Evolutionary conservation across 2,113 vertebrate species (phyloP).

Genomic region (Embiotoca jacksoni): DNA sequence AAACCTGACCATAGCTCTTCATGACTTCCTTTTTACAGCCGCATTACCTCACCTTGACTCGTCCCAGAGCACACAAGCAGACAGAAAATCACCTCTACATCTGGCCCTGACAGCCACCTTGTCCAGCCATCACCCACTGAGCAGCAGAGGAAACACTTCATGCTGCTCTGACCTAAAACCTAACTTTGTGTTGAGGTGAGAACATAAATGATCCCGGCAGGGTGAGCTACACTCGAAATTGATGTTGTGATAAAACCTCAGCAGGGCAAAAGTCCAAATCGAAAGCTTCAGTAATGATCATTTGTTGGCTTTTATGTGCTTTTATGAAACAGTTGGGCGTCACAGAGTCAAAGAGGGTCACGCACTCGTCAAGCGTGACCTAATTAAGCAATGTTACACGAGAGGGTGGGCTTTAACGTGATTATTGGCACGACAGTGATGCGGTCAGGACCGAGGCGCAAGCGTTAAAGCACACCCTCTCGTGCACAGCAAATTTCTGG

Average conservation of each 20-base stretch:
- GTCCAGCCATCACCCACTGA: background rate
- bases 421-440: too few species aligned
- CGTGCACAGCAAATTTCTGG: too few species aligned
- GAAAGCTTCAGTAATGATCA: too few species aligned
- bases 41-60: conserved; percentile 69
- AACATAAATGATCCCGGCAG: conserved; percentile 13
- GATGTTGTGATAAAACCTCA: background rate
- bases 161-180: conserved; percentile 33
- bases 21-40: conserved; percentile 51
- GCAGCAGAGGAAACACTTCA: conserved; percentile 42
- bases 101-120: conserved; percentile 21
- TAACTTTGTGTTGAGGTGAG: conserved; percentile 27
- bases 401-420: too few species aligned
- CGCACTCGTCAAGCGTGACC: too few species aligned
- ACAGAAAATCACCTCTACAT: conserved; percentile 51
- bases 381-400: too few species aligned
- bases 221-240: conserved; percentile 5
- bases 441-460: too few species aligned
- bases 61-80: conserved; percentile 49
- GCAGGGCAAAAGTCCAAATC: background rate
- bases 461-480: too few species aligned
- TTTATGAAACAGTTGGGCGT: too few species aligned
- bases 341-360: too few species aligned
- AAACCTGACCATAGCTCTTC: conserved; percentile 40
- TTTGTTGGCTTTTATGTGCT: too few species aligned